A percentile compares a stretch with the other conserved stretches of the same genome.
Conservation (phyloP, 2,888 invertebrate species). For the Deilephila elpenor region DNA sequence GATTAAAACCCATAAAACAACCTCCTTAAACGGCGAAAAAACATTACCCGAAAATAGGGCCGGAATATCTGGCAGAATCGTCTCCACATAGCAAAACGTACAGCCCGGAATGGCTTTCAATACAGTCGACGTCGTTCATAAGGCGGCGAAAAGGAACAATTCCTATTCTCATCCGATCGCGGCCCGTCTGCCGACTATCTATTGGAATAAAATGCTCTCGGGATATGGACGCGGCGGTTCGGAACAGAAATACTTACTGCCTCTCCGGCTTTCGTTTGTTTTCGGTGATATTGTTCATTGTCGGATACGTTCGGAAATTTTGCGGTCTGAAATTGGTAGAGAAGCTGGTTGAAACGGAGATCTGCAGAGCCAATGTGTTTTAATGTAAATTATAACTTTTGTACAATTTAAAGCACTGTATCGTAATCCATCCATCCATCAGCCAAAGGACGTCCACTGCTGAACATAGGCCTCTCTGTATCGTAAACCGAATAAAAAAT, state of each 20-base stretch:
- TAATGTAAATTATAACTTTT: too few relatives aligned
- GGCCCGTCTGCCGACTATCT: slow-evolving; percentile 33
- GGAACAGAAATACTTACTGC: slow-evolving; percentile 24
- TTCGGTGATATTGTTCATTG: not conserved
- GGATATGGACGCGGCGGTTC: slow-evolving; percentile 36
- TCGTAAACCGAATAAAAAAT: too few relatives aligned
- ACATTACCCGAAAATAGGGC: slow-evolving; percentile 20
- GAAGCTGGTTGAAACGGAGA: not conserved
- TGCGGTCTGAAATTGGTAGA: not conserved
- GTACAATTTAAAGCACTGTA: too few relatives aligned
- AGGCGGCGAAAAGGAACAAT: slow-evolving; percentile 44
- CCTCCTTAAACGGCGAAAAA: not conserved
- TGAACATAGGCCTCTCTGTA: too few relatives aligned
- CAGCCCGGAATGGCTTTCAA: slow-evolving; percentile 37
- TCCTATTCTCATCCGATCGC: slow-evolving; percentile 47
- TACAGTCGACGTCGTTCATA: slow-evolving; percentile 41
- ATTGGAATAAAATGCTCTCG: slow-evolving; percentile 36
- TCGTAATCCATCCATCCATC: too few relatives aligned
- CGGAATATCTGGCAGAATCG: slow-evolving; percentile 23
- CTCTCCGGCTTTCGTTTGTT: slow-evolving; percentile 14
- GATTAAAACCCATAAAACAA: slow-evolving; percentile 25
- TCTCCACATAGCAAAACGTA: slow-evolving; percentile 31
- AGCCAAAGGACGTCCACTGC: too few relatives aligned
- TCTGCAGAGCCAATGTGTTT: not conserved
- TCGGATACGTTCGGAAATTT: not conserved